Base-by-base conservation (phyloP, 1,140 invertebrate genomes). In the Sitobion miscanthi region DNA sequence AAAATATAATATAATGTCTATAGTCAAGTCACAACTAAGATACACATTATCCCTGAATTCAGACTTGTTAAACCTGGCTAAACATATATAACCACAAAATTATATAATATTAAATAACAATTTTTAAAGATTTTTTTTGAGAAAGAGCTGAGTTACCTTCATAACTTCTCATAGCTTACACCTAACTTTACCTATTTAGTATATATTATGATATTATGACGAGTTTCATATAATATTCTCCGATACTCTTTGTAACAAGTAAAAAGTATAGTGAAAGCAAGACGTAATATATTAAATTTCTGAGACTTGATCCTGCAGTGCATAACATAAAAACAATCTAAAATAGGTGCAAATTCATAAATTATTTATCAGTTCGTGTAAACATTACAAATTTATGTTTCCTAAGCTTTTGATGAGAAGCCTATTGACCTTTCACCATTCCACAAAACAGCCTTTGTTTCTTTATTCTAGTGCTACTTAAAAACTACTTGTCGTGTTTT, bases 281-380 rank as follows among this genome's bases (percentile, higher is more conserved):
- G 30, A 17, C n/a, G 1, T 69, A 69, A 14, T 38, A 83, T 82
- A 38, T 14, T 86, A n/a, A 30, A 86, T 86, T 83, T 30, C 85
- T 25, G 23, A 86, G 25, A 86, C 45, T 86, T 47, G 25, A 25
- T 45, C 4, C 52, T 54, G 52, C 23, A 25, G 25, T 14, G 25
- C 14, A 85, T 85, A 86, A 45, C 42, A 86, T 45, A 45, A 86
- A 86, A 88, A 52, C 45, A 47, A 86, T 52, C n/a, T 88, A 21
- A 52, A 6, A 52, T 52, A 88, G 5, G 25, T 86, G 14, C 35
- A 2, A 38, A 83, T 52, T 30, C 23, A 90, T 90, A 42, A 30
- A 90, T 90, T 57, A 42, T 90, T 42, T 57, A 90, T 90, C 9
- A 45, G 9, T 42, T 90, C 9, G 7, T 89, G 52, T 90, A 90